Evolutionary conservation across 2,888 invertebrate genomes (phyloP).

Genomic region (Tortrix viridana): DNA sequence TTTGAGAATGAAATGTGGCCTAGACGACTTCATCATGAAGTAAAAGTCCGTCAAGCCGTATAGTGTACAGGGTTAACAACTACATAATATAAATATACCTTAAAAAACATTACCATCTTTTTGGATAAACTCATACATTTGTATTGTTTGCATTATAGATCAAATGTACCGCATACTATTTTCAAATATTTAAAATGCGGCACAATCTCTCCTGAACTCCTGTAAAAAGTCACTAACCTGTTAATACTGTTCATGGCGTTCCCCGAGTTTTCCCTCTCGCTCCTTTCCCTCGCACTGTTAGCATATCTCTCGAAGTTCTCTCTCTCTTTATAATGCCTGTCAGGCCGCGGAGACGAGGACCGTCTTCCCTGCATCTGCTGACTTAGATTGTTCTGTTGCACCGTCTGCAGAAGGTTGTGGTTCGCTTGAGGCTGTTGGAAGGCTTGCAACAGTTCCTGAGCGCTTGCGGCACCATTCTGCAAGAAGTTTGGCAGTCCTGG

Average conservation of each 20-base stretch:
- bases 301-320: slow-evolving; percentile 76
- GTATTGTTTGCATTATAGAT: no score
- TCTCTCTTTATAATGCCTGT: slow-evolving; percentile 79
- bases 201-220: no score
- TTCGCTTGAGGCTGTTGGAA: slow-evolving; percentile 85
- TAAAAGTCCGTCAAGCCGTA: no score
- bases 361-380: slow-evolving; percentile 80
- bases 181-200: no score
- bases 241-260: slow-evolving; percentile 87
- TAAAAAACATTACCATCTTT: no score
- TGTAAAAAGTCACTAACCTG: slow-evolving; percentile 74
- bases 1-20: no score
- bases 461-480: slow-evolving; percentile 87
- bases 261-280: slow-evolving; percentile 80
- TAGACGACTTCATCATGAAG: no score
- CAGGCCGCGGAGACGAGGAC: slow-evolving; percentile 75
- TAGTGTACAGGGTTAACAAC: no score
- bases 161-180: no score
- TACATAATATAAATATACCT: no score
- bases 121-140: no score
- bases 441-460: slow-evolving; percentile 90
- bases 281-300: slow-evolving; percentile 79
- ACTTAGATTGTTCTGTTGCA: slow-evolving; percentile 77
- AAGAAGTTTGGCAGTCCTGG: slow-evolving; percentile 89
- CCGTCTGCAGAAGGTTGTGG: slow-evolving; percentile 77